phyloP scores from a whole-genome alignment of 2,113 vertebrate genomes.

The Hemicordylus capensis region DNA sequence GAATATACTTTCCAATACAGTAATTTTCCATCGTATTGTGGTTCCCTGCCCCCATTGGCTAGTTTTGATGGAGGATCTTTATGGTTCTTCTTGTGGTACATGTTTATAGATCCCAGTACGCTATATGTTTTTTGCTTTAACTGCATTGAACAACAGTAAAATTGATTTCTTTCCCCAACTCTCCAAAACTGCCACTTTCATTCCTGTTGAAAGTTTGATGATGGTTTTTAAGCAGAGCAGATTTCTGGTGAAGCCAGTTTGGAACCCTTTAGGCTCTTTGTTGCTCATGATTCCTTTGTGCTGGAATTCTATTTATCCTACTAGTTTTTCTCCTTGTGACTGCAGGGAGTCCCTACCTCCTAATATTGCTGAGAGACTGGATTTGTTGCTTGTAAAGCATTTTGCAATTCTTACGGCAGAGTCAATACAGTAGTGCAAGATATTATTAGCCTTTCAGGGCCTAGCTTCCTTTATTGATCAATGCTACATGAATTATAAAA shows the following conservation, averaged over 20 bases:
- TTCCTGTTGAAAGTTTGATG: background rate
- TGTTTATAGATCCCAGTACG: too few species aligned
- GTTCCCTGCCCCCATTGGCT: too few species aligned
- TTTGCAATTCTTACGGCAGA: background rate
- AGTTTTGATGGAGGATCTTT: too few species aligned
- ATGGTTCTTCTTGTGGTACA: too few species aligned
- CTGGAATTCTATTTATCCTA: background rate
- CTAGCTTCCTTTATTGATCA: background rate
- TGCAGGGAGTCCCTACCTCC: background rate
- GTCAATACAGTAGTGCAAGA: background rate
- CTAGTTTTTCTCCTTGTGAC: constrained; percentile 5
- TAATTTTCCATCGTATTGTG: too few species aligned
- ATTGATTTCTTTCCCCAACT: background rate
- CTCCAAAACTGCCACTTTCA: background rate
- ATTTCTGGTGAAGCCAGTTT: background rate
- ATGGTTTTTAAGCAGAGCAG: background rate
- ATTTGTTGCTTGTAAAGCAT: constrained; percentile 7
- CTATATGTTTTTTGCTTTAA: too few species aligned
- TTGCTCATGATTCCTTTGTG: background rate
- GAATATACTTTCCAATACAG: too few species aligned
- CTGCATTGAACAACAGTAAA: too few species aligned
- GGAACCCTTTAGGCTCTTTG: background rate
- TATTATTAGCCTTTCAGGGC: background rate
- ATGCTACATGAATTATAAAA: constrained; percentile 15
- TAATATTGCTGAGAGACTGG: constrained; percentile 6